Evolutionary conservation across 1,140 invertebrate genomes (phyloP), one percentile per base, ranked within the genome.

Genomic region (Trachelipus rathkii): DNA sequence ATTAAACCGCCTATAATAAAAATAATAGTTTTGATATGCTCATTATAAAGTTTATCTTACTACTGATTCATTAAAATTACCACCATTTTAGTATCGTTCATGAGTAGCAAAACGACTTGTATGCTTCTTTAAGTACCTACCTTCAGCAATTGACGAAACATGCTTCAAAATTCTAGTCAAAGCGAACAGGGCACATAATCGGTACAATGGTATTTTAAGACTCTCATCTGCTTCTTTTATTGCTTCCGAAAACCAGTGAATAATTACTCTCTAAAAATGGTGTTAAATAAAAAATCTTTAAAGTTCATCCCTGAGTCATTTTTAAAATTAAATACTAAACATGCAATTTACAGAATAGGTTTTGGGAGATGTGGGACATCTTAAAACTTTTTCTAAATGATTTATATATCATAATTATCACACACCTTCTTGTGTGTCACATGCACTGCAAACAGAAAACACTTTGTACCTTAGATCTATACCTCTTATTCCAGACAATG

Each of bases 111-210:
- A 33, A 33, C n/a, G 33, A 33, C 6, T 33, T 33, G 6, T 33
- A 33, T 33, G 6, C 2, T 33, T 33, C n/a, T 33, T 33, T 3
- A 33, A 33, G 6, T 3, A 13, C 13, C 13, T 44, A 80, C 79
- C 79, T 77, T 77, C 75, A 8, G 73, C 69, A 21, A 80, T 50
- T 1, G 71, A 76, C 11, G 74, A 70, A 15, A 81, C 44, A 33
- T 76, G 77, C 15, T 79, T 77, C 66, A 80, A 77, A 11, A 78
- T 15, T 44, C 75, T 50, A 0, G 71, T 73, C 21, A 78, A 74
- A 24, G 53, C 73, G 43, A 81, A 83, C 0, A 84, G 71, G 10
- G 82, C 81, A 83, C 83, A 84, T 10, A 84, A 73, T 4, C 81
- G 79, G 69, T 81, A 83, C 10, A 83, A 72, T 19, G 78, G 73